A percentile compares a stretch with the other conserved stretches of the same genome.
These are phyloP conservation scores for Pocota personata DNA, from an alignment of 2,888 invertebrate genomes.

Conservation along the genomic window DNA sequence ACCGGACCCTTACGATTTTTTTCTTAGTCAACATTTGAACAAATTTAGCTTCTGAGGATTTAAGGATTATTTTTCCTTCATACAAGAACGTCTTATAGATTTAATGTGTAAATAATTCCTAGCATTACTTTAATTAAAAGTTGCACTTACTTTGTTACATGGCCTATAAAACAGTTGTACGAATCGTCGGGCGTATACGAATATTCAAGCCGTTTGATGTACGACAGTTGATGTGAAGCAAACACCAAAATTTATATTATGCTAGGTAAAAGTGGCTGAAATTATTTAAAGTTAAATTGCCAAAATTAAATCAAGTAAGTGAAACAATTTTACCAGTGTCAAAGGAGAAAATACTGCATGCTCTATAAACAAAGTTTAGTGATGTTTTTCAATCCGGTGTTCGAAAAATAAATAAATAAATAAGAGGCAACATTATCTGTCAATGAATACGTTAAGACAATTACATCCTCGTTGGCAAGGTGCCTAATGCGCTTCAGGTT, in stretches of 20 bases:
- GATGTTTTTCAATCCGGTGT: slow-evolving; percentile 4
- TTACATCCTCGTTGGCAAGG: slow-evolving; percentile 9
- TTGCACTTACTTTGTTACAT: no score
- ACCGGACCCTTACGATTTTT: no score
- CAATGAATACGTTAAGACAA: neutral
- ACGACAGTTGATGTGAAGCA: neutral
- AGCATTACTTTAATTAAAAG: no score
- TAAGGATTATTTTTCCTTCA: no score
- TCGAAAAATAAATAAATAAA: neutral
- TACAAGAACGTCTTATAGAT: no score
- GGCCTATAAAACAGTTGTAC: neutral
- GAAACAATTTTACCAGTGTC: neutral
- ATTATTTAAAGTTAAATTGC: neutral
- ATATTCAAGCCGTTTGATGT: slow-evolving; percentile 4
- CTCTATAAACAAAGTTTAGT: neutral
- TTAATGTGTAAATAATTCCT: no score
- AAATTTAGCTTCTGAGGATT: no score
- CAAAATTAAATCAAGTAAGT: neutral
- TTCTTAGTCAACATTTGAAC: no score
- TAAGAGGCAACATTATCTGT: slow-evolving; percentile 1
- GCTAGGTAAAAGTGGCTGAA: neutral
- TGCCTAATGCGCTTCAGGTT: neutral
- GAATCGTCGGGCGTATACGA: slow-evolving; percentile 1
- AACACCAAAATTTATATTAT: slow-evolving; percentile 8
- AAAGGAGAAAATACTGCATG: neutral